Base-by-base conservation (phyloP, 2,888 invertebrate genomes). In the Coecobrya sp. region DNA sequence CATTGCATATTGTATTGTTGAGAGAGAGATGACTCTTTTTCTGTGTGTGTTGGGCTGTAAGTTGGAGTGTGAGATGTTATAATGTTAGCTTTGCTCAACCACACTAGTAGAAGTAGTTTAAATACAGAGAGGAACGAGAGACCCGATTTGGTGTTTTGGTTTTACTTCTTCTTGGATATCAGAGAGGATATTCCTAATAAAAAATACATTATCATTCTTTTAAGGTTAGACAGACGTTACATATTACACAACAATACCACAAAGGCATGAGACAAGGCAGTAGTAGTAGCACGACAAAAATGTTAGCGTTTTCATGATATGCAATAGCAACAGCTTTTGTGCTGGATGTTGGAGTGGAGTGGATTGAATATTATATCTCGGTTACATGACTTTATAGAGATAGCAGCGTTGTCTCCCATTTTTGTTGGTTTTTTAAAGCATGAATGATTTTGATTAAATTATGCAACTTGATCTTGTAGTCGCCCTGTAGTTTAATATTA, bases 131-230 rank as follows among this genome's bases (percentile, higher is more conserved):
- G 59, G 25, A 25, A 25, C 2, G 7, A 25, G 65, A 65, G 25
- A 65, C 25, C 65, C 65, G 65, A 22, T 25, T 65, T 65, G 65
- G 65, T 65, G 25, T 65, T 76, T 76, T 45, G 45, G 45, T 49
- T 19, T 22, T 22, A 11, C 13, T 45, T 49, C 19, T 27, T 52
- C 55, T 82, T 30, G 52, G 79, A 79, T 79, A 76, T 79, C 52
- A 36, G 19, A 82, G 36, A 82, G 82, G 82, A 82, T 82, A 62
- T 82, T 22, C 62, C 82, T 82, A 59, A 82, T 82, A 82, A 82
- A 82, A 82, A 59, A 59, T 82, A 62, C 82, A 82, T 82, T 82
- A 82, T 82, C 62, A 79, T 52, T 59, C 22, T 13, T 82, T n/a
- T 45, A 16, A 5, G 3, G 68, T 27, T 30, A 16, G 16, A 5